Percentiles rank a stretch among this genome's conserved stretches.
phyloP scores from a whole-genome alignment of 2,113 vertebrate species.

The Ctenomys sociabilis region DNA sequence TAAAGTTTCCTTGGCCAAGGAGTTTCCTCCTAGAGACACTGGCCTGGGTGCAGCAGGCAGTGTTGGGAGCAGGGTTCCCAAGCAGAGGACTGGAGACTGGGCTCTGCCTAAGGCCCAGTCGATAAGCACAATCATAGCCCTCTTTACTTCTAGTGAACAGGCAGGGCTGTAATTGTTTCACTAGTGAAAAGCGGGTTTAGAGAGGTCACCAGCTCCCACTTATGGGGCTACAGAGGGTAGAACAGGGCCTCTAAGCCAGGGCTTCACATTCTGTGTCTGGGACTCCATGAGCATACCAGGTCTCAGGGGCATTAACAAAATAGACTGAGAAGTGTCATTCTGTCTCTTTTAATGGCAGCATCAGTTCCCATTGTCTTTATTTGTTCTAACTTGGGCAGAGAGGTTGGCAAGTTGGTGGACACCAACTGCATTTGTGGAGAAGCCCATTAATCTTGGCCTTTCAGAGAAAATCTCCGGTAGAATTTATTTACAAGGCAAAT shows the following conservation, averaged over 20 bases:
- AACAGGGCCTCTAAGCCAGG: background rate
- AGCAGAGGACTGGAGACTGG: background rate
- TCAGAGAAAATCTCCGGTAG: constrained; percentile 57
- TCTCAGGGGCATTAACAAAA: background rate
- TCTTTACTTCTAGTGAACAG: background rate
- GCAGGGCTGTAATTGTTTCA: background rate
- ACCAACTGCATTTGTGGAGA: background rate
- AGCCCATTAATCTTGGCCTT: constrained; percentile 42
- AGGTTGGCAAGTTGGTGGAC: constrained; percentile 40
- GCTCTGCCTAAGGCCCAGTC: background rate
- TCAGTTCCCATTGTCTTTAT: background rate
- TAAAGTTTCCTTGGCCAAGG: background rate
- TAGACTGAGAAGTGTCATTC: background rate
- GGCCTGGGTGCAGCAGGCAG: background rate
- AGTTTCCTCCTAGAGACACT: background rate
- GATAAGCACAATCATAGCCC: background rate
- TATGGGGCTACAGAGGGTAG: background rate
- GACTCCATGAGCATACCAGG: background rate
- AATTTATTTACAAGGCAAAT: constrained; percentile 61
- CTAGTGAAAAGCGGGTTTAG: constrained; percentile 28
- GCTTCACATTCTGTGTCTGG: background rate
- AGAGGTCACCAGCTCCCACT: background rate
- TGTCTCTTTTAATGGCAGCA: background rate
- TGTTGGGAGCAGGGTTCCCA: background rate
- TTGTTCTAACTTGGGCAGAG: constrained; percentile 42